phyloP scores from a whole-genome alignment of 2,113 vertebrate genomes.

The Ailuropoda melanoleuca region DNA sequence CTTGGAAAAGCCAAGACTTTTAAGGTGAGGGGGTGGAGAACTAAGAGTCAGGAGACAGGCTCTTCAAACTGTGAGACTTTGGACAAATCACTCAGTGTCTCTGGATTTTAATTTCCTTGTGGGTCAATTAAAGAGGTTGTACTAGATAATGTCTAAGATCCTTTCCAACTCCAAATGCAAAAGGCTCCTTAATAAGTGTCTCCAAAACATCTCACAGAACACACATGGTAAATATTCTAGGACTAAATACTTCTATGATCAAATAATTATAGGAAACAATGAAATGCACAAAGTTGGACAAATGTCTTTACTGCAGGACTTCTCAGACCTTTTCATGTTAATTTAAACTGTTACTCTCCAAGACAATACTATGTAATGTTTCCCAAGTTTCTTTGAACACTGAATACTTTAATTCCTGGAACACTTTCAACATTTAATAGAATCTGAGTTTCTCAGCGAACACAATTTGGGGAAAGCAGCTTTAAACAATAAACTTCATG shows the following conservation, averaged over 20 bases:
- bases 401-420: conserved; percentile 57
- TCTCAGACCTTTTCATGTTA: neutral
- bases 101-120: conserved; percentile 5
- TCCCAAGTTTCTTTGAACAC: conserved; percentile 29
- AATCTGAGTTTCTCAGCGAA: neutral
- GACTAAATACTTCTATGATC: neutral
- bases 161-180: neutral
- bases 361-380: neutral
- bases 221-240: neutral
- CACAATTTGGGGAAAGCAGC: neutral
- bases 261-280: conserved; percentile 26
- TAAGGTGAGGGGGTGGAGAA: neutral
- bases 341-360: neutral
- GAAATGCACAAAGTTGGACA: conserved; percentile 25
- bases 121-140: neutral
- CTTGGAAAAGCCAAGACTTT: neutral
- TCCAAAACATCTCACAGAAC: neutral
- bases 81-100: neutral
- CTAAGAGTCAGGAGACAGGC: neutral
- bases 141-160: neutral
- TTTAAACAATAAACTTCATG: conserved; percentile 45
- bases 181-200: conserved; percentile 25
- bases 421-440: conserved; percentile 45
- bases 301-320: neutral
- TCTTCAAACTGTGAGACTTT: neutral